phyloP scores from a whole-genome alignment of 1,140 invertebrate species.

The Leptinotarsa undecemlineata region DNA sequence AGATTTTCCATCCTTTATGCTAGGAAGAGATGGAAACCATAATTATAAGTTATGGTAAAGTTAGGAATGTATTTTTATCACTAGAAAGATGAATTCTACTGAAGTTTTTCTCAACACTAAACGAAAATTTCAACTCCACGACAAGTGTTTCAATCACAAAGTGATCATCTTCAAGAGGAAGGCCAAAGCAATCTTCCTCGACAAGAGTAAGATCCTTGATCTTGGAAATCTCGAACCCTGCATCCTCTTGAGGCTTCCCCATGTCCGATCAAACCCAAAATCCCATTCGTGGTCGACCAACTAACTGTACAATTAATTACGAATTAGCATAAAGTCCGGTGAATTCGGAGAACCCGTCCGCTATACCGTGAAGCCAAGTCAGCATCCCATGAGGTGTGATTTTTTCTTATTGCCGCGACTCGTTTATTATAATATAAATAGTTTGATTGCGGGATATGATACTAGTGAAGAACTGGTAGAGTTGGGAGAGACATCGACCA shows the following conservation, averaged over 20 bases:
- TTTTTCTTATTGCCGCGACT: background rate
- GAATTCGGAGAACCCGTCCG: background rate
- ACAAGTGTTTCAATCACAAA: too few species aligned
- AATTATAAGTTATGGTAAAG: too few species aligned
- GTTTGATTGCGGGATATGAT: background rate
- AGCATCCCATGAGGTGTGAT: background rate
- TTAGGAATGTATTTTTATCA: too few species aligned
- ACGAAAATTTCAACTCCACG: too few species aligned
- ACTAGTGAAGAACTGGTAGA: slow-evolving; percentile 4
- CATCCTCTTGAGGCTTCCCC: background rate
- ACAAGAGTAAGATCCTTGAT: too few species aligned
- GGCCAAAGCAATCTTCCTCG: too few species aligned
- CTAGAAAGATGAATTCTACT: too few species aligned
- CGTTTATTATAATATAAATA: slow-evolving; percentile 1
- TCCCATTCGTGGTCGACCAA: background rate
- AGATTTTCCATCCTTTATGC: too few species aligned
- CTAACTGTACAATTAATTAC: background rate
- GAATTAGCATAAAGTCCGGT: background rate
- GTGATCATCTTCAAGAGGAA: too few species aligned
- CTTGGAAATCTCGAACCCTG: background rate
- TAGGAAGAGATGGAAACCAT: too few species aligned
- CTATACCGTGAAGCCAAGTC: background rate
- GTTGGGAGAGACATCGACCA: slow-evolving; percentile 1
- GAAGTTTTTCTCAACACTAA: too few species aligned
- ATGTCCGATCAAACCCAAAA: background rate